These are phyloP conservation scores for Tinamus guttatus DNA, from an alignment of 2,113 vertebrate species.

Conservation along the genomic window DNA sequence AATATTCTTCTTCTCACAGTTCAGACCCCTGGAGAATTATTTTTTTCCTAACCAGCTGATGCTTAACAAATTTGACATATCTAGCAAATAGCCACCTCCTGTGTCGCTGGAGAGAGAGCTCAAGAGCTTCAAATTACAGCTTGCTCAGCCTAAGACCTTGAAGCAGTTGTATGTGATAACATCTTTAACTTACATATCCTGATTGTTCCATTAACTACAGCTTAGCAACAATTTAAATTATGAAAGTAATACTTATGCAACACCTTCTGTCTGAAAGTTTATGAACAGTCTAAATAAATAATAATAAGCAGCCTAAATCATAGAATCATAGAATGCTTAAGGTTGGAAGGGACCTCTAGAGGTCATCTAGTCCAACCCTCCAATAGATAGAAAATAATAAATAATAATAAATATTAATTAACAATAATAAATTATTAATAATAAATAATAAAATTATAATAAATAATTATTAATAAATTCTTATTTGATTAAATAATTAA, in stretches of 20 bases:
- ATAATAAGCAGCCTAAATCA: no score
- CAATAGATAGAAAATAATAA: no score
- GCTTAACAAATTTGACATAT: neutral
- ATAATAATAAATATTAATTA: no score
- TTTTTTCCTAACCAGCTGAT: neutral
- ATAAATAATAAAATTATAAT: no score
- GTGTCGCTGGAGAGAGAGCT: neutral
- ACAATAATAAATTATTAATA: no score
- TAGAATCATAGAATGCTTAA: no score
- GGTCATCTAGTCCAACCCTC: no score
- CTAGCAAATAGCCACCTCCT: neutral
- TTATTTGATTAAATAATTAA: no score
- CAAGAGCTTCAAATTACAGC: neutral
- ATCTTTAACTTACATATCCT: neutral
- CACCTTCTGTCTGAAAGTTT: neutral
- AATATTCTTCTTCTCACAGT: neutral
- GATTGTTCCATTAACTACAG: neutral
- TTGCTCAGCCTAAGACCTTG: neutral
- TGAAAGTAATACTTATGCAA: neutral
- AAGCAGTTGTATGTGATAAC: neutral
- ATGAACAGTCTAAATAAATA: neutral
- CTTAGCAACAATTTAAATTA: neutral
- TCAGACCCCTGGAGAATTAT: neutral
- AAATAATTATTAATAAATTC: no score
- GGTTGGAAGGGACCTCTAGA: no score